A percentile compares a stretch with the other conserved stretches of the same genome.
Conservation (phyloP, 2,113 vertebrate genomes). For the Plecotus auritus region DNA sequence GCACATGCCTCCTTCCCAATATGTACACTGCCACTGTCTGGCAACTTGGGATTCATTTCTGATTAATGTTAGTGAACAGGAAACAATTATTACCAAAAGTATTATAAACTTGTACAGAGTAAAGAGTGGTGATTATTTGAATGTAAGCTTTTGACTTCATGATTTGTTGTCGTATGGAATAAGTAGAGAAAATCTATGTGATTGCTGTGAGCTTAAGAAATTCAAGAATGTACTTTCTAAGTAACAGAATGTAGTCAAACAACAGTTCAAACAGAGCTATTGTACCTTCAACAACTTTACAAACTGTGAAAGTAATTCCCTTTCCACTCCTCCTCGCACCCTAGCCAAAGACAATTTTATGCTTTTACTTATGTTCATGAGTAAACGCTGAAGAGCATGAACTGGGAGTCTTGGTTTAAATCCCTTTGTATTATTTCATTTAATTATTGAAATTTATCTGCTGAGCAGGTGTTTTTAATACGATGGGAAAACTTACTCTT, state of each 20-base stretch:
- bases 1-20: rapidly evolving
- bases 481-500: neutral
- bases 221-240: neutral
- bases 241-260: neutral
- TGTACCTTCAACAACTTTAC: neutral
- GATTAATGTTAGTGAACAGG: neutral
- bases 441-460: neutral
- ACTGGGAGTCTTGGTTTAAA: neutral
- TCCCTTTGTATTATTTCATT: neutral
- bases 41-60: neutral
- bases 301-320: neutral
- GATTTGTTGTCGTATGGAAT: neutral
- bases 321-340: neutral
- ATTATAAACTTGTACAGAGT: neutral
- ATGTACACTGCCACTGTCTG: rapidly evolving
- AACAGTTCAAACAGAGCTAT: neutral
- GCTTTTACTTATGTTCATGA: neutral
- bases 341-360: neutral
- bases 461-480: neutral
- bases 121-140: neutral
- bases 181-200: neutral
- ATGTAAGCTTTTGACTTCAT: neutral
- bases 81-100: neutral
- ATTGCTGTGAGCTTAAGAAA: neutral
- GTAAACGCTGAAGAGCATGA: neutral